Evolutionary conservation across 1,140 invertebrate genomes (phyloP).

Genomic region (Heliconius nattereri): DNA sequence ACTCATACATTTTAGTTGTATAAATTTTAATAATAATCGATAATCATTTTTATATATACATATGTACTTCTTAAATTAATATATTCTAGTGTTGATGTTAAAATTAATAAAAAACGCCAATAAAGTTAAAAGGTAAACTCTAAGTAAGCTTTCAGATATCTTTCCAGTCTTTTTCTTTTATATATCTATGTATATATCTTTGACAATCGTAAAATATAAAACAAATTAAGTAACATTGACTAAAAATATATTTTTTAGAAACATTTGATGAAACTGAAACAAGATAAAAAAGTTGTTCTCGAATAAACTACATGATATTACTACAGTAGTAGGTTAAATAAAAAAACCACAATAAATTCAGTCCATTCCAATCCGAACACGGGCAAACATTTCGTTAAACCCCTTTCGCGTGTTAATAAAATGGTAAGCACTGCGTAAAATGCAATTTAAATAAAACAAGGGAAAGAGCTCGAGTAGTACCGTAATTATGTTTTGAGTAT

Average conservation of each 20-base stretch:
- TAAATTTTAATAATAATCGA: not conserved
- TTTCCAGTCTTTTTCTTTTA: too few relatives aligned
- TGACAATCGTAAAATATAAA: too few relatives aligned
- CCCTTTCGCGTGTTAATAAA: slow-evolving; percentile 29
- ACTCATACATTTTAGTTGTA: slow-evolving; percentile 9
- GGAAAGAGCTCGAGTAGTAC: slow-evolving; percentile 19
- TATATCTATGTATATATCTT: too few relatives aligned
- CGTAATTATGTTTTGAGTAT: slow-evolving; percentile 38
- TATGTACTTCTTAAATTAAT: not conserved
- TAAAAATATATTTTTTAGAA: not conserved
- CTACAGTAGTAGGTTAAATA: slow-evolving; percentile 11
- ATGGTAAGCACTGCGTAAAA: slow-evolving; percentile 31
- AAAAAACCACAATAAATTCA: slow-evolving; percentile 7
- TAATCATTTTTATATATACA: not conserved
- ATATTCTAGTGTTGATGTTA: too few relatives aligned
- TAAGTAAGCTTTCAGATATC: too few relatives aligned
- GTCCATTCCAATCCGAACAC: not conserved
- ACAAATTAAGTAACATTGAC: not conserved
- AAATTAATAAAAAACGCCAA: too few relatives aligned
- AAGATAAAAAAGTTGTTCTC: not conserved
- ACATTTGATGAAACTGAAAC: not conserved
- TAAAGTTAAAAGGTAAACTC: too few relatives aligned
- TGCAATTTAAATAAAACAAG: slow-evolving; percentile 40
- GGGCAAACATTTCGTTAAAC: slow-evolving; percentile 16
- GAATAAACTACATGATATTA: not conserved